Base-by-base conservation (phyloP, 2,797 vertebrate genomes). In the Spea hammondii region DNA sequence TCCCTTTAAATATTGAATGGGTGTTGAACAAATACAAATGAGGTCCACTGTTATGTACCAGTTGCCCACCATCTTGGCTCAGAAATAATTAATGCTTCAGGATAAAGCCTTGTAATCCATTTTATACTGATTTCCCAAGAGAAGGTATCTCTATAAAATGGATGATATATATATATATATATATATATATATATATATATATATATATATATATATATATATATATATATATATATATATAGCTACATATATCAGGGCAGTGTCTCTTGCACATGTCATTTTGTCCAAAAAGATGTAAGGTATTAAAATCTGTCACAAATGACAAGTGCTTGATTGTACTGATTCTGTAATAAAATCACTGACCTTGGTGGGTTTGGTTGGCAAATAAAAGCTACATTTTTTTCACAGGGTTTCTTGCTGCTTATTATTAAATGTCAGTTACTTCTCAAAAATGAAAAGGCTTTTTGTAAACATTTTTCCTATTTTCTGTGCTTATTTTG, bases 81-180 rank as follows among this genome's bases (percentile, higher is more conserved):
- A 32, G 32, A 32, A 32, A 32, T 32, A 32, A 32, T 32, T 32
- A 32, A 32, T 32, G 32, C 32, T 32, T 32, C 32, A 32, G 32
- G 32, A 32, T 32, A 32, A 32, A 32, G 32, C 32, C 32, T 32
- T 32, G 32, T 32, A 32, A 57, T 4, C 12, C 59, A 62, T 12
- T 17, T n/a, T 9, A 62, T 62, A 62, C 32, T 62, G 59, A 62
- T 62, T 62, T 62, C 59, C 59, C 59, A 17, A 14, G n/a, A 62
- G 59, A 53, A 11, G 6, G 6, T 53, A 6, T 7, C n/a, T 11
- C 9, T 62, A 14, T 5, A 6, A 17, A 5, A n/a, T 32, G n/a
- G n/a, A 9, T 17, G 59, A 14, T 6, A 17, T 14, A 17, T 62
- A 17, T 17, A 17, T 17, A 17, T 17, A 17, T 17, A 17, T 17